These are phyloP conservation scores for Chironomus riparius DNA, from an alignment of 2,888 invertebrate species.

Conservation along the genomic window DNA sequence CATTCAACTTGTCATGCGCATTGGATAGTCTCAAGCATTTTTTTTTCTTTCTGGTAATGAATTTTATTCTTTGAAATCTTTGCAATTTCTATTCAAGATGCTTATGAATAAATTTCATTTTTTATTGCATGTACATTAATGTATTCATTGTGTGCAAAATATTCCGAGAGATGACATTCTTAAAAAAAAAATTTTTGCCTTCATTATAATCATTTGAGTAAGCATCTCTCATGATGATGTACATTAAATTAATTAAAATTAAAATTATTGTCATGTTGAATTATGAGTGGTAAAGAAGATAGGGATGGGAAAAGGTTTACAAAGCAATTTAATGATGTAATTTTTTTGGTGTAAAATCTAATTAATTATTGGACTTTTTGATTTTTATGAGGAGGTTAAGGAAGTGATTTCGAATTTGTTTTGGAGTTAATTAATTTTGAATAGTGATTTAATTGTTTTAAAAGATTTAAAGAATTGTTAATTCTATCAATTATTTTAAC, in stretches of 20 bases:
- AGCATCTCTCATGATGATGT: neutral
- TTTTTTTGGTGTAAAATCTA: too few relatives aligned
- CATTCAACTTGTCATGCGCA: neutral
- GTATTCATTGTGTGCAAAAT: neutral
- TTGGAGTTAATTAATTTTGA: too few relatives aligned
- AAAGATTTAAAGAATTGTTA: too few relatives aligned
- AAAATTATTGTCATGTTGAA: too few relatives aligned
- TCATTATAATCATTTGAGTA: neutral
- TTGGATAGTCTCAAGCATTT: neutral
- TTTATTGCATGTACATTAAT: neutral
- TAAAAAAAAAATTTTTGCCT: neutral
- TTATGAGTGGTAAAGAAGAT: too few relatives aligned
- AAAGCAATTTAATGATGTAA: too few relatives aligned
- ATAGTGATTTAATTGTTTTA: too few relatives aligned
- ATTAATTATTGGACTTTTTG: too few relatives aligned
- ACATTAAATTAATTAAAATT: neutral
- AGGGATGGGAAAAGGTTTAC: too few relatives aligned
- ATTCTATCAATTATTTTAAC: too few relatives aligned
- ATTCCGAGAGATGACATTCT: neutral
- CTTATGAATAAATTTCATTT: neutral
- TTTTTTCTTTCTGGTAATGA: neutral
- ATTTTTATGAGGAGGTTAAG: too few relatives aligned
- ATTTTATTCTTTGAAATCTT: neutral
- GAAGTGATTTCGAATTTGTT: too few relatives aligned
- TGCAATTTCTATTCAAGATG: neutral